phyloP scores from a whole-genome alignment of 1,140 invertebrate genomes.

The Euura lappo region DNA sequence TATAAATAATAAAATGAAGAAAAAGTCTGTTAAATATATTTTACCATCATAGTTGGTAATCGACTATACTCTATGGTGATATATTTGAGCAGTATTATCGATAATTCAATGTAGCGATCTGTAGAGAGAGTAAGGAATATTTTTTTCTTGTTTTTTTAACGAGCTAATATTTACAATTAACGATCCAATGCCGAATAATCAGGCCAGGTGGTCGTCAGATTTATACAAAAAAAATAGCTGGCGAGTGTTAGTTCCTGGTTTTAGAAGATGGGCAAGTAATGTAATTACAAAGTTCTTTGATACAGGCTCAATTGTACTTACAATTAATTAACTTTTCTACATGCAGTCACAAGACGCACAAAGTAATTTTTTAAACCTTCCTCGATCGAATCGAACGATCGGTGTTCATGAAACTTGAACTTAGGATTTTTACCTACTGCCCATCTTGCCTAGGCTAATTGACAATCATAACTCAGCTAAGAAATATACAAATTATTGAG shows the following conservation, averaged over 20 bases:
- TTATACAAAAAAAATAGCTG: conserved; percentile 30
- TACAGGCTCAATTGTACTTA: background rate
- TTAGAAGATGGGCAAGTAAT: conserved; percentile 42
- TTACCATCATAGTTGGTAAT: conserved; percentile 16
- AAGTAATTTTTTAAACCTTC: too few relatives aligned
- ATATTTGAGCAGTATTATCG: conserved; percentile 44
- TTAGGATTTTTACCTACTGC: conserved; percentile 21
- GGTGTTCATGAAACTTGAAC: too few relatives aligned
- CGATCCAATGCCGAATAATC: too few relatives aligned
- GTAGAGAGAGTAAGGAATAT: conserved; percentile 27
- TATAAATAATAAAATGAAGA: conserved; percentile 25
- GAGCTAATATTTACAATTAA: too few relatives aligned
- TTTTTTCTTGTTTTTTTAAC: too few relatives aligned
- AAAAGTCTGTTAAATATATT: too few relatives aligned
- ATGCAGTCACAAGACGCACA: too few relatives aligned
- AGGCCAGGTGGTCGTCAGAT: background rate
- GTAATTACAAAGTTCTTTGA: conserved; percentile 26
- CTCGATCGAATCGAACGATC: too few relatives aligned
- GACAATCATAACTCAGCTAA: conserved; percentile 44
- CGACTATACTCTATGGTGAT: conserved; percentile 20
- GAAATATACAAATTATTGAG: conserved; percentile 33
- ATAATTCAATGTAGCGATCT: conserved; percentile 9
- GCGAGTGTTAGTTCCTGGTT: conserved; percentile 46
- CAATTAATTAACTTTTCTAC: too few relatives aligned
- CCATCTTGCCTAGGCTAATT: conserved; percentile 41